Conservation (phyloP, 2,888 invertebrate species). For the Drosophila paramelanica region DNA sequence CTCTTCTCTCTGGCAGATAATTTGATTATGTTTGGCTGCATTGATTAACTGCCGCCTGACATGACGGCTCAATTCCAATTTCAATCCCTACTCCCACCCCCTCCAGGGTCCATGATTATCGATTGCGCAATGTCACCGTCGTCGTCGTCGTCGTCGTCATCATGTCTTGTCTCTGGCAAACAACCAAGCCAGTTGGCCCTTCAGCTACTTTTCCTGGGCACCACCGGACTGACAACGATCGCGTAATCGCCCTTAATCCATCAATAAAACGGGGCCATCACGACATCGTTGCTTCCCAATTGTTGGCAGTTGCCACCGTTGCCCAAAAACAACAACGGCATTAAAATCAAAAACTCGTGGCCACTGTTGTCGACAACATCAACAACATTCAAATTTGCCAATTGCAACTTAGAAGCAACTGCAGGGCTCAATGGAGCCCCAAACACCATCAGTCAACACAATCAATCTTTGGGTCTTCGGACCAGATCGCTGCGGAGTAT, state of each 20-base stretch:
- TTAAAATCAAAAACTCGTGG: conserved; percentile 44
- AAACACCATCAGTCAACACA: conserved; percentile 80
- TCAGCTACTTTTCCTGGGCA: conserved; percentile 53
- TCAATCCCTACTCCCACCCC: conserved; percentile 45
- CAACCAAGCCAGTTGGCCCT: conserved; percentile 66
- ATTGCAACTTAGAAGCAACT: conserved; percentile 60
- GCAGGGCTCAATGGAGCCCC: conserved; percentile 22
- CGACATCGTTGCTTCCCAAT: conserved; percentile 72
- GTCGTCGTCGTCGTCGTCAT: conserved; percentile 41
- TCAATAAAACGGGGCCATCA: conserved; percentile 84
- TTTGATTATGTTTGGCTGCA: conserved; percentile 79
- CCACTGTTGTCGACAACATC: conserved; percentile 70
- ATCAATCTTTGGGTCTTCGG: conserved; percentile 64
- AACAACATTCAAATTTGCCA: conserved; percentile 77
- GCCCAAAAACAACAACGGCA: conserved; percentile 26
- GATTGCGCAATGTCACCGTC: conserved; percentile 77
- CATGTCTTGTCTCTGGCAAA: conserved; percentile 65
- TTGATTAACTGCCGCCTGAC: conserved; percentile 84
- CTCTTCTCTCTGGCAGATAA: conserved; percentile 74
- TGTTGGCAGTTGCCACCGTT: conserved; percentile 65
- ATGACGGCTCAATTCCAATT: conserved; percentile 83
- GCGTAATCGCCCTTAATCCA: conserved; percentile 84
- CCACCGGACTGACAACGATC: conserved; percentile 78
- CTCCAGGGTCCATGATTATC: conserved; percentile 74
- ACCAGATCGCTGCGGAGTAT: neutral